Conservation (phyloP, 2,797 vertebrate genomes). For the Phoeniculus purpureus region DNA sequence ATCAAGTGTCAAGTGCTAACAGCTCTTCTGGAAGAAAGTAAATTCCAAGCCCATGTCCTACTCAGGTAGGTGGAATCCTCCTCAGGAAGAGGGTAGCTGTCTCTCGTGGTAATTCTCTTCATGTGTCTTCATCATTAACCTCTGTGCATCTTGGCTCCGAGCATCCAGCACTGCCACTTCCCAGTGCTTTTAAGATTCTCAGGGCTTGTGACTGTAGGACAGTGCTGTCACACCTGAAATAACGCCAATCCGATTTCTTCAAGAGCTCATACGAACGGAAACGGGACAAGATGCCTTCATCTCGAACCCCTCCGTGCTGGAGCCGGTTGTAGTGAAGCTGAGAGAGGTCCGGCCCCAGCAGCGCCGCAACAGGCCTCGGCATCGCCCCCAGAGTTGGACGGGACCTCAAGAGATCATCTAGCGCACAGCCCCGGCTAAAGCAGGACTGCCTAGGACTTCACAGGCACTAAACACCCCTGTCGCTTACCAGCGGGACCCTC, state of each 20-base stretch:
- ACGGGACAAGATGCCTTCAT: fast-evolving
- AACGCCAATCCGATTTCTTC: neutral
- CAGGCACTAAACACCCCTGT: too few relatives aligned
- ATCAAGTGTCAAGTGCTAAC: neutral
- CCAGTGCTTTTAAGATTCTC: neutral
- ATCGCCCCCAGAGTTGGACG: too few relatives aligned
- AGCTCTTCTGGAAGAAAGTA: neutral
- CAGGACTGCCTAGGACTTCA: too few relatives aligned
- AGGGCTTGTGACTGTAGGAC: fast-evolving
- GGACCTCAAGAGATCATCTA: too few relatives aligned
- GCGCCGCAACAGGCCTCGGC: neutral
- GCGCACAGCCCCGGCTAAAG: too few relatives aligned
- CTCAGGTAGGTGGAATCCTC: neutral
- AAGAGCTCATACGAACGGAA: fast-evolving
- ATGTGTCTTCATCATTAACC: fast-evolving
- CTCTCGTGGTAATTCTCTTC: fast-evolving
- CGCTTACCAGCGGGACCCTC: neutral
- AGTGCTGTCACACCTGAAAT: neutral
- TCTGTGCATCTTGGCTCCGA: neutral
- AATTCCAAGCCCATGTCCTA: neutral
- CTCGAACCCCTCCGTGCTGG: neutral
- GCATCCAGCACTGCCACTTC: neutral
- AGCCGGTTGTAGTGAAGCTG: fast-evolving
- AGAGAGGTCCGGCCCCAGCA: fast-evolving
- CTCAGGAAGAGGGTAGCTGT: neutral